Conservation (phyloP, 2,888 invertebrate genomes). For the Dysmachus trigonus region DNA sequence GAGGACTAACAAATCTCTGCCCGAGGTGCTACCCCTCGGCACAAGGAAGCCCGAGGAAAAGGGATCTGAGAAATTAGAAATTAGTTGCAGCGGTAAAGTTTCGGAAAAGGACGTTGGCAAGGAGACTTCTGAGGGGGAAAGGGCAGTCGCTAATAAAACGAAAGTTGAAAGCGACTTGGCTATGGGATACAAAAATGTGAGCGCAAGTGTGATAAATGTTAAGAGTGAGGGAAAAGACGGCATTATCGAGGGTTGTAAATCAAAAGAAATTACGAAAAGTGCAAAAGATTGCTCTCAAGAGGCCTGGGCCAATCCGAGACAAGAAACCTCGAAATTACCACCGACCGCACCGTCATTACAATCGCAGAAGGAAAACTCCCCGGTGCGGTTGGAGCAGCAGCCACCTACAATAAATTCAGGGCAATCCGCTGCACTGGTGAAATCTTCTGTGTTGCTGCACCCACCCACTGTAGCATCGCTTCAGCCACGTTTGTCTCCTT, state of each 20-base stretch:
- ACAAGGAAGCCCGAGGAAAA: constrained; percentile 6
- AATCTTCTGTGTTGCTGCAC: neutral
- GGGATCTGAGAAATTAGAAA: neutral
- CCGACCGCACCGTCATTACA: neutral
- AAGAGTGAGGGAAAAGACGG: neutral
- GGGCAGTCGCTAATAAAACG: neutral
- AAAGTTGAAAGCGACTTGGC: neutral
- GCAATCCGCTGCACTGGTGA: neutral
- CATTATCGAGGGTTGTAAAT: neutral
- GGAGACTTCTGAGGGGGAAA: neutral
- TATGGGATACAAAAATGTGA: neutral
- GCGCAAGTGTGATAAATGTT: neutral
- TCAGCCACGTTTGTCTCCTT: neutral
- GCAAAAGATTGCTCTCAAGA: neutral
- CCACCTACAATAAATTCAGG: neutral
- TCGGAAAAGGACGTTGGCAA: neutral
- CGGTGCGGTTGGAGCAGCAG: neutral
- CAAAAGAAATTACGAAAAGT: neutral
- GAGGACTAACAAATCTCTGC: neutral
- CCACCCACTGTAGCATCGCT: neutral
- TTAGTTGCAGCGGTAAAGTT: neutral
- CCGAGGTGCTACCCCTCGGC: neutral
- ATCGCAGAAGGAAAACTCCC: neutral
- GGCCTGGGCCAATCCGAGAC: neutral
- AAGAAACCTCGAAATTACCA: neutral